Base-by-base conservation (phyloP, 2,113 vertebrate species). In the Ceuthmochares aereus region DNA sequence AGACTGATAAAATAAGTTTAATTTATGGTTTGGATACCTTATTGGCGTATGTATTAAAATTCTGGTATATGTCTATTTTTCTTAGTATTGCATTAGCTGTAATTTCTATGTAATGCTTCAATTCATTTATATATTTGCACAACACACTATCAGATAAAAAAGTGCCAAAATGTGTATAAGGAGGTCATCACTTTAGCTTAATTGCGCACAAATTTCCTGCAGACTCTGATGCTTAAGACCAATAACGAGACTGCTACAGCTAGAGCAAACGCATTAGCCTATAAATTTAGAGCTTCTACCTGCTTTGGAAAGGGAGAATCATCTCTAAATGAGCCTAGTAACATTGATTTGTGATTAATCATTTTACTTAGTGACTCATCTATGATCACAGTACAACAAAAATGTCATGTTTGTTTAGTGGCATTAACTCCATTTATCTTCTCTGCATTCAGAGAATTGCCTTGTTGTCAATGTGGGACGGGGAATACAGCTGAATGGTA, bases 291-390 rank as follows among this genome's bases (percentile, higher is more conserved):
- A 96, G 94, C 97, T 96, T 97, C 93, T 96, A 96, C 96, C 90
- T 95, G 93, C 95, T 93, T 96, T 93, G 87, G 87, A 92, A 97
- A 89, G 95, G 93, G 97, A 95, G 94, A 96, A 97, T 96, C 83
- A 97, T 97, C 96, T 98, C 95, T 96, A 97, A 98, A 97, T 97
- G 97, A 98, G 97, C 98, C 96, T 98, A 94, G 97, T 97, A 97
- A 97, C 97, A 98, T 96, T 97, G 97, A 98, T 98, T 98, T 97
- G 94, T 98, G 97, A 98, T 98, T 98, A 98, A 98, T 98, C 97
- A 97, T 98, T 96, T 97, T 97, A 98, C 94, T 98, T 97, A 95
- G 95, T 98, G 98, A 98, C 96, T 98, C 97, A 96, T 98, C 97
- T 96, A 42, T 97, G 97, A 97, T 97, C 97, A 96, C 93, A 95